phyloP scores from a whole-genome alignment of 2,888 invertebrate genomes.

The Drosophila hawaiiensis region DNA sequence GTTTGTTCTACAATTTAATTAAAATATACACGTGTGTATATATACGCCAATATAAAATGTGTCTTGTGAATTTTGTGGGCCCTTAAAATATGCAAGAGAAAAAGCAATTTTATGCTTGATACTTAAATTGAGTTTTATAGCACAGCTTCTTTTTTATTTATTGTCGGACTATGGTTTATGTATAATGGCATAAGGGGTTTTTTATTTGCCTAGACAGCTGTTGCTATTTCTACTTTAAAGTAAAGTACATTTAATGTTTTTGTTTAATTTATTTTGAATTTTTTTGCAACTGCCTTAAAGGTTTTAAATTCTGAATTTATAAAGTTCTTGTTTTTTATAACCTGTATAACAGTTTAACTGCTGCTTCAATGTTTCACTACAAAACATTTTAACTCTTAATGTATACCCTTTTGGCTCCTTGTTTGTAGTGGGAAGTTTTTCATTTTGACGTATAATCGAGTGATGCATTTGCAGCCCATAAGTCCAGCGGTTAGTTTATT shows the following conservation, averaged over 20 bases:
- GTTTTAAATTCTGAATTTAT: neutral
- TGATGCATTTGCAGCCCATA: neutral
- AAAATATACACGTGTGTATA: too few species aligned
- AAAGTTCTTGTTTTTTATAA: neutral
- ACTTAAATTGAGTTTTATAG: neutral
- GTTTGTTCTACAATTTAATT: neutral
- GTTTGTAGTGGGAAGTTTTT: slow-evolving; percentile 19
- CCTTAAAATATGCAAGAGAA: neutral
- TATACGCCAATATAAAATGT: neutral
- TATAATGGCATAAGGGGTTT: neutral
- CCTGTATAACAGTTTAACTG: neutral
- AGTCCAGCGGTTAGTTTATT: slow-evolving; percentile 10
- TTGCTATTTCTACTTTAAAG: neutral
- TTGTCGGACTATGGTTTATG: neutral
- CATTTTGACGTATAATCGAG: slow-evolving; percentile 11
- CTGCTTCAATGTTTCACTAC: neutral
- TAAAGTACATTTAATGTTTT: neutral
- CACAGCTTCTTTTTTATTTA: neutral
- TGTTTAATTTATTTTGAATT: neutral
- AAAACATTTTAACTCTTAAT: neutral
- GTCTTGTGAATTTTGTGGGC: neutral
- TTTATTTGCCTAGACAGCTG: neutral
- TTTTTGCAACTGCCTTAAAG: neutral
- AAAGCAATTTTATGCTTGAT: neutral
- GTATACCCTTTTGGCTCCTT: slow-evolving; percentile 5